phyloP scores from a whole-genome alignment of 2,888 invertebrate genomes.

The Diarsia dahlii region DNA sequence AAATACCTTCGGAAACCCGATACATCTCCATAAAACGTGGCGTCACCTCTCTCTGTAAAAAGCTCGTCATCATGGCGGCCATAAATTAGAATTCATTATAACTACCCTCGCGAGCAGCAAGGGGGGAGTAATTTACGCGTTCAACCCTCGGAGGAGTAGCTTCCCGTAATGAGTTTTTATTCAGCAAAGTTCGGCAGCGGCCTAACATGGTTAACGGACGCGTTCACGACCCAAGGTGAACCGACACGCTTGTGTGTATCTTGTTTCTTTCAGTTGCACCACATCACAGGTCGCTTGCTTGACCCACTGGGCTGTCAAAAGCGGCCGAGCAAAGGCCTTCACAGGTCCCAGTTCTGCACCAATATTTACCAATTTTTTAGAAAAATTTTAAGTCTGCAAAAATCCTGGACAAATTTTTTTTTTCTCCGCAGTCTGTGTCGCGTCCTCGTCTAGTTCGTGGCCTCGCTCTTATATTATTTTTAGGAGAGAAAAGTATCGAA shows the following conservation, averaged over 20 bases:
- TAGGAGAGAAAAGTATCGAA: no score
- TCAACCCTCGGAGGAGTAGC: conserved; percentile 51
- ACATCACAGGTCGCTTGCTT: not conserved
- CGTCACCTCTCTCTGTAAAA: conserved; percentile 53
- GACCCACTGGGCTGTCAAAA: no score
- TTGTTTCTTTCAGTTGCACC: not conserved
- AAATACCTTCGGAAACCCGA: conserved; percentile 30
- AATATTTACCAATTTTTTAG: not conserved
- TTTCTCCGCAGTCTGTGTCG: no score
- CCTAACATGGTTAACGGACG: conserved; percentile 30
- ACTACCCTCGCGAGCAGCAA: conserved; percentile 55
- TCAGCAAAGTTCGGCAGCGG: conserved; percentile 57
- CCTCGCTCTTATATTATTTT: no score
- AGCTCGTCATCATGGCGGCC: conserved; percentile 49
- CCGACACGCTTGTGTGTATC: not conserved
- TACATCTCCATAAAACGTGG: conserved; percentile 41
- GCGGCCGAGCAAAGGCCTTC: not conserved
- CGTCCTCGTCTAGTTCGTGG: no score
- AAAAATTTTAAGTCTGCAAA: no score
- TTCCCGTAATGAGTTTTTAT: conserved; percentile 69
- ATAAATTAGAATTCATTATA: conserved; percentile 69
- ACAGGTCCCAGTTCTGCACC: not conserved
- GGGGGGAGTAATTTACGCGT: conserved; percentile 61
- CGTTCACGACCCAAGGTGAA: not conserved
- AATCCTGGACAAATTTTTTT: no score